These are phyloP conservation scores for Umimayanthus chanpuru DNA, from an alignment of 92 coral and sea anemone species.

Conservation along the genomic window DNA sequence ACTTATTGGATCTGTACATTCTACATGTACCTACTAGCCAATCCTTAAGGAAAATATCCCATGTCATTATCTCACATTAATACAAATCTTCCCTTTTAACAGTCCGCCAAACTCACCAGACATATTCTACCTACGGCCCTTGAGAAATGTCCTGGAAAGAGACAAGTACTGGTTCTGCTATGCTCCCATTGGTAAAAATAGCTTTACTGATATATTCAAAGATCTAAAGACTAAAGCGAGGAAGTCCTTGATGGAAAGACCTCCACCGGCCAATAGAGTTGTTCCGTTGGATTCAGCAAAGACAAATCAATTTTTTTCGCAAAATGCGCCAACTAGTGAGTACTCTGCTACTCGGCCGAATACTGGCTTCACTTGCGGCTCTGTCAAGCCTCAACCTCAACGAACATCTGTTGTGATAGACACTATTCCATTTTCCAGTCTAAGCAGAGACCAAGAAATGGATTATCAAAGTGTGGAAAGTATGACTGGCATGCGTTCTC, in stretches of 20 bases:
- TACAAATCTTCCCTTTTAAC: background rate
- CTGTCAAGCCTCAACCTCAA: background rate
- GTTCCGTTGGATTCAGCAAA: background rate
- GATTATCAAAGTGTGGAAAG: background rate
- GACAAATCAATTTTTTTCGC: background rate
- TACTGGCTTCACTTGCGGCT: background rate
- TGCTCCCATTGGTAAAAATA: slow-evolving; percentile 21
- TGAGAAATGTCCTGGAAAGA: background rate
- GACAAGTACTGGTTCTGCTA: slow-evolving; percentile 24
- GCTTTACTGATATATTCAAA: slow-evolving; percentile 20
- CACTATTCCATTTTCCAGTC: background rate
- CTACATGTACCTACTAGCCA: background rate
- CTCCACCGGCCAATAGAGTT: background rate
- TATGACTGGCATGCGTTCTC: background rate
- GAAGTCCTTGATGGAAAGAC: slow-evolving; percentile 7
- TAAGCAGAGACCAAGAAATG: background rate
- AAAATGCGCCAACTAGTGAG: background rate
- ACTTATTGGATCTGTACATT: background rate
- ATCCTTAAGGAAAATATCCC: background rate
- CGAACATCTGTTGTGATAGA: background rate
- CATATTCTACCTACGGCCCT: slow-evolving; percentile 20
- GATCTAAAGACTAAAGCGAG: slow-evolving; percentile 25
- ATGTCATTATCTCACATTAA: background rate
- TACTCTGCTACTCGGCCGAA: background rate
- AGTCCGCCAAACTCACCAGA: slow-evolving; percentile 19